These are phyloP conservation scores for Syrphus vitripennis DNA, from an alignment of 2,888 invertebrate genomes.

Conservation along the genomic window DNA sequence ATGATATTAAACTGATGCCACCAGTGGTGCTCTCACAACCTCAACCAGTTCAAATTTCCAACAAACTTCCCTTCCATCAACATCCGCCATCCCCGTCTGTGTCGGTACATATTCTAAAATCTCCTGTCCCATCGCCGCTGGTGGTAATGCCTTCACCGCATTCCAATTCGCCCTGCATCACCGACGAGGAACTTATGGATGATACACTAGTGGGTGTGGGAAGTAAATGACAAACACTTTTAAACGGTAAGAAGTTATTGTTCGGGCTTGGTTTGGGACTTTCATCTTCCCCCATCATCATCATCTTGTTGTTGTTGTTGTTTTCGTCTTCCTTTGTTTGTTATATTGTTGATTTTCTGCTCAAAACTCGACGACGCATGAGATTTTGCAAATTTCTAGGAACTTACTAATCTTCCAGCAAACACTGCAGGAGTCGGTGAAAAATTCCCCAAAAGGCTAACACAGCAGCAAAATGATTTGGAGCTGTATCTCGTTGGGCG, in stretches of 20 bases:
- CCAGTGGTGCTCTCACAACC: constrained; percentile 53
- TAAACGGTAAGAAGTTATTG: constrained; percentile 1
- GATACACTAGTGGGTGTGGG: constrained; percentile 72
- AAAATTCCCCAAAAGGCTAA: neutral
- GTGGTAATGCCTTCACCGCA: constrained; percentile 86
- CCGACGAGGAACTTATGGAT: constrained; percentile 87
- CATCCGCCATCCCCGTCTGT: constrained; percentile 83
- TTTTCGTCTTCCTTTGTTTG: constrained; percentile 38
- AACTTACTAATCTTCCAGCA: constrained; percentile 30
- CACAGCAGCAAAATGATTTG: neutral
- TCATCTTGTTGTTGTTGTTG: constrained; percentile 16
- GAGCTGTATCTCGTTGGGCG: constrained; percentile 3
- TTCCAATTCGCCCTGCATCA: constrained; percentile 87
- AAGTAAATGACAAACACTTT: constrained; percentile 72
- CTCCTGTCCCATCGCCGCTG: constrained; percentile 88
- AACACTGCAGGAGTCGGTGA: neutral
- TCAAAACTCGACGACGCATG: constrained; percentile 32
- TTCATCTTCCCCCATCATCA: constrained; percentile 2
- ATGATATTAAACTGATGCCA: constrained; percentile 60
- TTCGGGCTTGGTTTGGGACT: neutral
- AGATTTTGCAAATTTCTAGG: constrained; percentile 53
- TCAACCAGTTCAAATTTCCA: constrained; percentile 82
- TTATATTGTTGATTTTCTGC: constrained; percentile 43
- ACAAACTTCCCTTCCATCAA: constrained; percentile 57
- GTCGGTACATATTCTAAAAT: constrained; percentile 89